Percentiles rank a stretch among this genome's conserved stretches.
Evolutionary conservation across 2,888 invertebrate species (phyloP).

Genomic region (Halictus quadricinctus): DNA sequence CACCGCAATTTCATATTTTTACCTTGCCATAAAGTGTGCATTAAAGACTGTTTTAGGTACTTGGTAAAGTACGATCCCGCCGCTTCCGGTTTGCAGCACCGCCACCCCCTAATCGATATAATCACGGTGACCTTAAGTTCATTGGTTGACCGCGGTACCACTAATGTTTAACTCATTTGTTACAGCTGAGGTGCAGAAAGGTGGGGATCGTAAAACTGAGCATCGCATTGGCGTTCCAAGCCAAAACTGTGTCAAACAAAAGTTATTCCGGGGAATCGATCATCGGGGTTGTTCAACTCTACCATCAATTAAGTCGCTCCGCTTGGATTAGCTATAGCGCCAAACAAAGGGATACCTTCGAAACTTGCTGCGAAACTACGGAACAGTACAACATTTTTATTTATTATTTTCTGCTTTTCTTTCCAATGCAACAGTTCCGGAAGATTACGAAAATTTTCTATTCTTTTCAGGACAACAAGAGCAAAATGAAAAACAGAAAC

Average conservation of each 20-base stretch:
- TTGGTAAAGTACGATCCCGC: conserved; percentile 22
- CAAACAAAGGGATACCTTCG: neutral
- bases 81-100: conserved; percentile 13
- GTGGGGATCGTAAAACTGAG: neutral
- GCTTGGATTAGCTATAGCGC: neutral
- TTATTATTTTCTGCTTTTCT: neutral
- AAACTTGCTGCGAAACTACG: neutral
- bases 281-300: conserved; percentile 41
- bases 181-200: neutral
- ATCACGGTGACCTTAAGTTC: conserved; percentile 49
- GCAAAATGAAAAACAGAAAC: too few species aligned
- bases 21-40: neutral
- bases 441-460: too few species aligned
- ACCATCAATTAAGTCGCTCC: conserved; percentile 19
- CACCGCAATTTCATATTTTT: neutral
- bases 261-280: conserved; percentile 36
- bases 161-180: conserved; percentile 9
- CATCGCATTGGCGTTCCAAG: neutral
- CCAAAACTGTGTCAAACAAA: conserved; percentile 19
- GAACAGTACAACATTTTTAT: neutral
- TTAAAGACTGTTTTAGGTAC: neutral
- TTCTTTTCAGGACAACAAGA: too few species aligned
- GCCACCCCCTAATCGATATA: conserved; percentile 37
- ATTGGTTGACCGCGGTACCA: conserved; percentile 23
- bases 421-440: too few species aligned